phyloP scores from a whole-genome alignment of 2,113 vertebrate species.

The Herpailurus yagouaroundi region DNA sequence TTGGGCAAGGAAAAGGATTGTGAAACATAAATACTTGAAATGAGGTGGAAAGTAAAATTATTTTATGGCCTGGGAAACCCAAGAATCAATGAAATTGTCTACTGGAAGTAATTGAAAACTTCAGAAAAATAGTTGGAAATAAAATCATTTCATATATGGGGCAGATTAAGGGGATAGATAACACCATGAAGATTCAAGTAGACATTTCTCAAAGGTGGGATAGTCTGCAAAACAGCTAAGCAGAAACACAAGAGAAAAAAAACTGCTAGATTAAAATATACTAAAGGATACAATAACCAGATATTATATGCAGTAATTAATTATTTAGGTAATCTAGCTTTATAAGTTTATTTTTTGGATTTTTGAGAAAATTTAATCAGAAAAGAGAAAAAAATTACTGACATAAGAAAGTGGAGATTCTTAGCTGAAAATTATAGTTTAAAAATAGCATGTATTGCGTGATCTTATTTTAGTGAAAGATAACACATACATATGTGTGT shows the following conservation, averaged over 20 bases:
- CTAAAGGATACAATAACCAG: neutral
- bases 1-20: neutral
- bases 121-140: neutral
- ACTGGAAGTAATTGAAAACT: neutral
- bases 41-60: neutral
- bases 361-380: neutral
- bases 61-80: neutral
- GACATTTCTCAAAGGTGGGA: neutral
- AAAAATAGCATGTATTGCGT: neutral
- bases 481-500: neutral
- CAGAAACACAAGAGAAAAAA: rapidly evolving
- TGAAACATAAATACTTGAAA: neutral
- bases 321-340: neutral
- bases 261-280: neutral
- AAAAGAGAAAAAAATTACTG: neutral
- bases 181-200: neutral
- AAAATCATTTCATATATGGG: neutral
- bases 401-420: neutral
- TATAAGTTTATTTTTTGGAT: neutral
- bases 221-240: neutral
- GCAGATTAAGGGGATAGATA: neutral
- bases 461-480: neutral
- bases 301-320: neutral
- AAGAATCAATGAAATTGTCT: neutral
- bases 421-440: neutral